Percentiles rank a stretch among this genome's conserved stretches.
phyloP scores from a whole-genome alignment of 1,140 invertebrate genomes.

The Bacillus rossius region DNA sequence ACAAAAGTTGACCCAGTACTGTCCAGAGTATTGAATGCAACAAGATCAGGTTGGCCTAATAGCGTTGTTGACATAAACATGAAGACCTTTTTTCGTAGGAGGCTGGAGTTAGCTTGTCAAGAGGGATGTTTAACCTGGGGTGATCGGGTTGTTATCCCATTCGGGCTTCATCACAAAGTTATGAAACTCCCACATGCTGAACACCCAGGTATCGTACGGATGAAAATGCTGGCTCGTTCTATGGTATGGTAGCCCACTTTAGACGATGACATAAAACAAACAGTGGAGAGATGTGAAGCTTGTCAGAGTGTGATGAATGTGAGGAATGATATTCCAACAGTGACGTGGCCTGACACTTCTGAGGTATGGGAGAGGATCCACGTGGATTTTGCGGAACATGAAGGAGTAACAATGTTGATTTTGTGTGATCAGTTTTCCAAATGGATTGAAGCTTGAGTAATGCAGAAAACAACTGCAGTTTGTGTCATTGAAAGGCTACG shows the following conservation, averaged over 20 bases:
- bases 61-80: not conserved
- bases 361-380: slow-evolving; percentile 24
- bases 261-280: slow-evolving; percentile 30
- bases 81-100: not conserved
- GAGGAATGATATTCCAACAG: not conserved
- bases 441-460: slow-evolving; percentile 30
- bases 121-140: slow-evolving; percentile 11
- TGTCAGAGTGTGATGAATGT: too few relatives aligned
- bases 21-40: not conserved
- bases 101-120: not conserved
- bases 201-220: slow-evolving; percentile 35
- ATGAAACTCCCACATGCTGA: too few relatives aligned
- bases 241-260: slow-evolving; percentile 37
- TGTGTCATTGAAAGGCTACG: too few relatives aligned
- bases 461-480: not conserved
- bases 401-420: slow-evolving; percentile 28
- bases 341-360: slow-evolving; percentile 4
- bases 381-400: slow-evolving; percentile 34
- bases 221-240: slow-evolving; percentile 35
- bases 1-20: too few relatives aligned
- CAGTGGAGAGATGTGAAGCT: slow-evolving; percentile 3
- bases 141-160: slow-evolving; percentile 31
- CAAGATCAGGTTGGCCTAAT: not conserved
- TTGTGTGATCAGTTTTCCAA: slow-evolving; percentile 36
- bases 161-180: slow-evolving; percentile 9